Evolutionary conservation across 30 jellyfish, hydroid and myxozoan genomes (phyloP).

Genomic region (Hydractinia symbiolongicarpus): DNA sequence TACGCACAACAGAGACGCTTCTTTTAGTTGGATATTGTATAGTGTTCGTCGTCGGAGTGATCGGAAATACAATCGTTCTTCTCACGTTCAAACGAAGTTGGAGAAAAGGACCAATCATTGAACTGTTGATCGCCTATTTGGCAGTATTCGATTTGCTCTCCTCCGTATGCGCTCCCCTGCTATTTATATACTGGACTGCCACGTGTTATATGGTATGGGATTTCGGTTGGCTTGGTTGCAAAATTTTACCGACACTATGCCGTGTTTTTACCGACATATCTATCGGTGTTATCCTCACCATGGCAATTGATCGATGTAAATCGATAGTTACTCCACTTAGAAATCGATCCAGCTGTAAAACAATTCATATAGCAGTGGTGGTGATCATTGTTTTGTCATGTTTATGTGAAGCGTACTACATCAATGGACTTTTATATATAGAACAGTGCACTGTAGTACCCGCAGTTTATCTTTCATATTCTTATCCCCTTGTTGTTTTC

Average conservation of each 20-base stretch:
- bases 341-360: constrained; percentile 31
- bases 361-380: constrained; percentile 31
- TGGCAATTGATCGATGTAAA: constrained; percentile 84
- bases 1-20: not conserved
- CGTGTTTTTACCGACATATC: constrained; percentile 61
- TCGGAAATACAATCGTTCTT: constrained; percentile 58
- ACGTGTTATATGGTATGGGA: constrained; percentile 53
- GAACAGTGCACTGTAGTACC: constrained; percentile 17
- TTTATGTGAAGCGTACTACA: constrained; percentile 44
- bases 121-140: constrained; percentile 44
- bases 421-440: not conserved
- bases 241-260: constrained; percentile 51
- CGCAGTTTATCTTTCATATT: constrained; percentile 21
- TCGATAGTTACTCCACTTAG: constrained; percentile 71
- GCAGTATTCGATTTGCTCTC: constrained; percentile 64
- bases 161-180: constrained; percentile 55
- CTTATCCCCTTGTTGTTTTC: constrained; percentile 44
- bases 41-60: constrained; percentile 48
- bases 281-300: constrained; percentile 49
- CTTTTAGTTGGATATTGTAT: constrained; percentile 25
- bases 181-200: constrained; percentile 46
- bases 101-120: constrained; percentile 62
- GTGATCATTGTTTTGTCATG: constrained; percentile 26
- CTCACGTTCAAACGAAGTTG: constrained; percentile 38
- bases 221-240: constrained; percentile 82